These are phyloP conservation scores for Arvicanthis niloticus DNA, from an alignment of 2,113 vertebrate species.

Conservation along the genomic window DNA sequence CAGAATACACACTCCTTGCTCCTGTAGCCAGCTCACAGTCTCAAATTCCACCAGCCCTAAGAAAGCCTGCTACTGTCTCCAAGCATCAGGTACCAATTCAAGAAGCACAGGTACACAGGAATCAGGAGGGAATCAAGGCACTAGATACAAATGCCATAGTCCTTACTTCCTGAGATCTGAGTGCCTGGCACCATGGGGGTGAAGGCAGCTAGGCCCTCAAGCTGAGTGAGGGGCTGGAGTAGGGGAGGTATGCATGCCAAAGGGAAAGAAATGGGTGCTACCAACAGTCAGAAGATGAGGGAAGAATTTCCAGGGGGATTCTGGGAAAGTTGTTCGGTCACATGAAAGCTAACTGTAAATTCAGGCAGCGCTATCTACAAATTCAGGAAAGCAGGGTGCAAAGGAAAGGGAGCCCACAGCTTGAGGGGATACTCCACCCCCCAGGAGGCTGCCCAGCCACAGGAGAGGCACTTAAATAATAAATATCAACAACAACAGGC, in stretches of 20 bases:
- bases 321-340: not conserved
- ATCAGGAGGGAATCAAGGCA: not conserved
- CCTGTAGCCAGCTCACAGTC: not conserved
- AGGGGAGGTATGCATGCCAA: not conserved
- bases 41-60: not conserved
- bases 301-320: not conserved
- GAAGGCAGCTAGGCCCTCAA: not conserved
- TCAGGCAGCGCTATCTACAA: not conserved
- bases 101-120: not conserved
- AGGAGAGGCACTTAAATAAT: slow-evolving; percentile 77
- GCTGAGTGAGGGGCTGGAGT: not conserved
- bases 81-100: not conserved
- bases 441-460: not conserved
- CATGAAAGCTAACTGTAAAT: not conserved
- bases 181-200: not conserved
- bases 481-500: slow-evolving; percentile 64
- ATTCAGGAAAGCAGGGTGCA: not conserved
- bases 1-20: not conserved
- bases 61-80: not conserved
- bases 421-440: slow-evolving; percentile 26
- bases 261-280: not conserved
- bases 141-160: not conserved
- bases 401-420: not conserved
- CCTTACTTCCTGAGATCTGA: slow-evolving; percentile 21
- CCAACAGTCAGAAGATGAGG: no score